Percentiles rank a stretch among this genome's conserved stretches.
Evolutionary conservation across 2,797 vertebrate genomes (phyloP).

Genomic region (Tachyglossus aculeatus): DNA sequence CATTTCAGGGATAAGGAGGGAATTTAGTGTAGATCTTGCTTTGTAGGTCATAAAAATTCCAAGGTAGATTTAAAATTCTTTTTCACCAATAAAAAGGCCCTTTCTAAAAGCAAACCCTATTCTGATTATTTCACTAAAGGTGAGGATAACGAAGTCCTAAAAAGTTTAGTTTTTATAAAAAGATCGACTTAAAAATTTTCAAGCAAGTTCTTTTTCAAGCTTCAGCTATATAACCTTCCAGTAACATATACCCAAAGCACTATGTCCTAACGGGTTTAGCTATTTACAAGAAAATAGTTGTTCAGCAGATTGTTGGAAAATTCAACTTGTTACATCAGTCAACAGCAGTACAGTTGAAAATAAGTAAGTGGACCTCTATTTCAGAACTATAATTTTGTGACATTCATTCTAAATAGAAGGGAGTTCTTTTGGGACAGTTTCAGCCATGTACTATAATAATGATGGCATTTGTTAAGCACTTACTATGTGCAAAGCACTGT

Average conservation of each 20-base stretch:
- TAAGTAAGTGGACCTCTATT: not conserved
- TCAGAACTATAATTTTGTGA: not conserved
- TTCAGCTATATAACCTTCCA: not conserved
- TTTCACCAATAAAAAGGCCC: not conserved
- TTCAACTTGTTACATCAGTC: not conserved
- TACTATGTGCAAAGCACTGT: too few species aligned
- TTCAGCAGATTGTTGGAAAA: not conserved
- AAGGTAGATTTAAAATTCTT: not conserved
- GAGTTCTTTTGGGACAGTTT: not conserved
- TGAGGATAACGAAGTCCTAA: not conserved
- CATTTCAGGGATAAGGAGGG: too few species aligned
- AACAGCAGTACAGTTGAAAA: not conserved
- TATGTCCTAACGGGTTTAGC: not conserved
- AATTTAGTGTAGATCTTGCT: not conserved
- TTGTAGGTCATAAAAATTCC: not conserved
- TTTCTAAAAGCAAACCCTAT: not conserved
- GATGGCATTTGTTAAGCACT: too few species aligned
- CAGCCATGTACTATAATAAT: too few species aligned
- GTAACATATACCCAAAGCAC: not conserved
- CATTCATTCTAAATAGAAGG: not conserved
- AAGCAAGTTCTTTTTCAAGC: not conserved
- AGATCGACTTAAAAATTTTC: not conserved
- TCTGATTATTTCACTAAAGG: not conserved
- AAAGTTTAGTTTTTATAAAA: not conserved
- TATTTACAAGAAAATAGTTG: slow-evolving; percentile 1